A percentile compares a stretch with the other conserved stretches of the same genome.
phyloP scores from a whole-genome alignment of 2,888 invertebrate genomes.

The Phanerotoma sp. region DNA sequence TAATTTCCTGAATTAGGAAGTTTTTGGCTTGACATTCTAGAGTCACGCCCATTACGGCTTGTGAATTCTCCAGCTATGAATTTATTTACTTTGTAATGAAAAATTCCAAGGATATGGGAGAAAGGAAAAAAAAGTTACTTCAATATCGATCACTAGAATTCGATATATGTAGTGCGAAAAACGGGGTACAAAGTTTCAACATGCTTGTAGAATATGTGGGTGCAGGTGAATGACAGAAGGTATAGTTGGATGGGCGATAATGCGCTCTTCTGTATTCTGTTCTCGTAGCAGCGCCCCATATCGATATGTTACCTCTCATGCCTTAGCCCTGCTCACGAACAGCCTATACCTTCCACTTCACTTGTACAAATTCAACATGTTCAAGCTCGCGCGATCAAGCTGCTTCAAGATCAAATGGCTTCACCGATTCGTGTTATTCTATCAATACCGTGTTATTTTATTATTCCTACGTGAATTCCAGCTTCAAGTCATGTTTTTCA shows the following conservation, averaged over 20 bases:
- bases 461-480: constrained; percentile 57
- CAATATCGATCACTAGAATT: constrained; percentile 6
- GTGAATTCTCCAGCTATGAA: too few relatives aligned
- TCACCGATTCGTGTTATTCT: constrained; percentile 57
- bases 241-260: constrained; percentile 48
- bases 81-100: too few relatives aligned
- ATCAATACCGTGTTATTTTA: constrained; percentile 49
- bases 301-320: constrained; percentile 48
- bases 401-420: constrained; percentile 56
- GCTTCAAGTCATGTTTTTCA: constrained; percentile 14
- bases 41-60: too few relatives aligned
- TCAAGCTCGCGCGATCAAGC: constrained; percentile 22
- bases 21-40: too few relatives aligned
- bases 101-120: too few relatives aligned
- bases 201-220: constrained; percentile 25
- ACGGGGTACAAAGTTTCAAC: constrained; percentile 16
- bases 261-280: constrained; percentile 57
- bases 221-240: constrained; percentile 33
- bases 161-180: constrained; percentile 9
- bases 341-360: constrained; percentile 34
- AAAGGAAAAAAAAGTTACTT: constrained; percentile 1
- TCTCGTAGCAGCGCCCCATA: constrained; percentile 54
- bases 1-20: too few relatives aligned
- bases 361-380: constrained; percentile 13
- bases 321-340: too few relatives aligned